phyloP scores from a whole-genome alignment of 2,113 vertebrate species.

The Carollia perspicillata region DNA sequence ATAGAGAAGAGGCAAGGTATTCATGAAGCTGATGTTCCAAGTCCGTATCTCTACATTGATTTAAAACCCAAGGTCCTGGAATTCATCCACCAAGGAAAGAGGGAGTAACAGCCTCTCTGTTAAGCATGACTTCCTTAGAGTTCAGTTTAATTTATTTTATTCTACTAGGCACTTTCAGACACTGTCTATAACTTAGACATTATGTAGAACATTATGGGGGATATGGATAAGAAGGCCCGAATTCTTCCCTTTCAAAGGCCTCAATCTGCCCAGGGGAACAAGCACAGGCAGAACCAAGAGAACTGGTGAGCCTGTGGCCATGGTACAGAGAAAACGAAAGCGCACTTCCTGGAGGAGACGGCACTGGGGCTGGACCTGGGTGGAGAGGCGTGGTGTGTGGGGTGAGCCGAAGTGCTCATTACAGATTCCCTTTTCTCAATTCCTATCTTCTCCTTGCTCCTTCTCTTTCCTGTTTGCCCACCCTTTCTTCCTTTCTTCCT shows the following conservation, averaged over 20 bases:
- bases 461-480: not conserved
- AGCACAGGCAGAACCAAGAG: not conserved
- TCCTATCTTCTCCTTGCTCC: not conserved
- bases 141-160: not conserved
- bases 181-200: not conserved
- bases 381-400: no score
- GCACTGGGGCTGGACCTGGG: not conserved
- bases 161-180: not conserved
- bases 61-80: not conserved
- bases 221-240: no score
- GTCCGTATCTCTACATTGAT: not conserved
- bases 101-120: not conserved
- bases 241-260: not conserved
- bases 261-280: not conserved
- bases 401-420: accelerated
- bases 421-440: not conserved
- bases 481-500: not conserved
- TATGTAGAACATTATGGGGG: accelerated
- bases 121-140: not conserved
- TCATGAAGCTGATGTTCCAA: not conserved
- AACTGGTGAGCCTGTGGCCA: accelerated
- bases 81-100: not conserved
- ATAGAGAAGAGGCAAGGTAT: not conserved
- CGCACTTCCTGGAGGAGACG: accelerated
- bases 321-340: not conserved